Evolutionary conservation across 2,113 vertebrate species (phyloP).

Genomic region (Platichthys stellatus): DNA sequence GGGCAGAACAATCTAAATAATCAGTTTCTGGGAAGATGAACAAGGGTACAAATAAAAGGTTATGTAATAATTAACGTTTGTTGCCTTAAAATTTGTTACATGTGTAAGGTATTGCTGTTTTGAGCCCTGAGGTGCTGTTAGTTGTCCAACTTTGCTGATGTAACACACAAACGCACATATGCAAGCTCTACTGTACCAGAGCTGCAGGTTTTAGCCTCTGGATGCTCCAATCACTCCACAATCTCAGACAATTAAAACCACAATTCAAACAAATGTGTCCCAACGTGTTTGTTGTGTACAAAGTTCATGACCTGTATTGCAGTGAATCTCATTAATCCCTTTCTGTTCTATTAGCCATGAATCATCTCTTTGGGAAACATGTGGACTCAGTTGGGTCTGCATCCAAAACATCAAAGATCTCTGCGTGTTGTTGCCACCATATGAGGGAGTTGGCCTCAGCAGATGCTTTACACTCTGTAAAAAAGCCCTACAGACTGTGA

Average conservation of each 20-base stretch:
- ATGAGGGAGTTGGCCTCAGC: slow-evolving; percentile 59
- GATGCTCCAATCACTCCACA: slow-evolving; percentile 36
- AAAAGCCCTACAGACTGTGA: not conserved
- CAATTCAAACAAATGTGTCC: slow-evolving; percentile 43
- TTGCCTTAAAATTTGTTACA: not conserved
- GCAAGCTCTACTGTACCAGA: not conserved
- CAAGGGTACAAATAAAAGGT: not conserved
- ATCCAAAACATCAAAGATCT: slow-evolving; percentile 74
- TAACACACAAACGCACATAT: slow-evolving; percentile 14
- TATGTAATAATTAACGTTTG: slow-evolving; percentile 5
- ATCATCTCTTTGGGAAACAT: slow-evolving; percentile 62
- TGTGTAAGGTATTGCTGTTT: slow-evolving; percentile 18
- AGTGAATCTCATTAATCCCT: slow-evolving; percentile 40
- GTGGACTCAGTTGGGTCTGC: slow-evolving; percentile 55
- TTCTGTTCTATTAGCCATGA: slow-evolving; percentile 52
- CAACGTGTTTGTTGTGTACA: slow-evolving; percentile 48
- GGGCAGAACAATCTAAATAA: not conserved
- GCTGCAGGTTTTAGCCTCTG: not conserved
- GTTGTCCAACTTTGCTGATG: slow-evolving; percentile 23
- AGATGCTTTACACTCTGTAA: slow-evolving; percentile 20
- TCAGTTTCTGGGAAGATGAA: slow-evolving; percentile 1
- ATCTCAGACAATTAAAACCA: slow-evolving; percentile 48
- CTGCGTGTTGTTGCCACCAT: slow-evolving; percentile 61
- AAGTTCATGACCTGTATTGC: slow-evolving; percentile 44
- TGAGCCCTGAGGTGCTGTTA: slow-evolving; percentile 1